Base-by-base conservation (phyloP, 2,113 vertebrate species). In the Panthera tigris region DNA sequence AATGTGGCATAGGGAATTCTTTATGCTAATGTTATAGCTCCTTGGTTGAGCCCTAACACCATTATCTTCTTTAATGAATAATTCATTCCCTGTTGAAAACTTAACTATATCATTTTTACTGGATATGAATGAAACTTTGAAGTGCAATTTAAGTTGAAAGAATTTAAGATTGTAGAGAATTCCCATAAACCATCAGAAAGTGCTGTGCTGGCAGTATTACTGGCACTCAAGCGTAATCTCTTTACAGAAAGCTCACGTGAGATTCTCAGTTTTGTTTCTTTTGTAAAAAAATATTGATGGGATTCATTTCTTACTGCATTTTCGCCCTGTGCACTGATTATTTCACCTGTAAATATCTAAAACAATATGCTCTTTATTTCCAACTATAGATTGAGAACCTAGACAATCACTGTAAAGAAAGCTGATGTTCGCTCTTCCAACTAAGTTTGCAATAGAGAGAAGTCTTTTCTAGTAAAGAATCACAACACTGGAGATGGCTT, bases 11-110 rank as follows among this genome's bases (percentile, higher is more conserved):
- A 97, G 97, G 97, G 95, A 98, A 98, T 98, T 98, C 97, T 98
- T 99, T 98, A 99, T 98, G 98, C 98, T 99, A 99, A 98, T 99
- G 91, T 99, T 99, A 98, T 98, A 98, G 98, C 98, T 99, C 98
- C 98, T 98, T 98, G 97, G 98, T 98, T 0, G 97, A 97, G 98
- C 39, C 96, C 98, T 99, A 99, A 98, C 97, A 95, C 98, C 97
- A 98, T 99, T 99, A 99, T 99, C 98, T 98, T 97, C 92, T 98
- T 98, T 98, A 99, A 98, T 99, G 98, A 99, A 99, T 99, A 98
- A 99, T 99, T 99, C 98, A 99, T 98, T 98, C 97, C 97, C 94
- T 95, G 97, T 98, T 98, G 98, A 98, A 98, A 98, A 99, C 97
- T 98, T 98, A 99, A 98, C 97, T 98, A 98, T 98, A 99, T 98